Evolutionary conservation across 2,888 invertebrate species (phyloP).

Genomic region (Himalopsyche kuldschensis): DNA sequence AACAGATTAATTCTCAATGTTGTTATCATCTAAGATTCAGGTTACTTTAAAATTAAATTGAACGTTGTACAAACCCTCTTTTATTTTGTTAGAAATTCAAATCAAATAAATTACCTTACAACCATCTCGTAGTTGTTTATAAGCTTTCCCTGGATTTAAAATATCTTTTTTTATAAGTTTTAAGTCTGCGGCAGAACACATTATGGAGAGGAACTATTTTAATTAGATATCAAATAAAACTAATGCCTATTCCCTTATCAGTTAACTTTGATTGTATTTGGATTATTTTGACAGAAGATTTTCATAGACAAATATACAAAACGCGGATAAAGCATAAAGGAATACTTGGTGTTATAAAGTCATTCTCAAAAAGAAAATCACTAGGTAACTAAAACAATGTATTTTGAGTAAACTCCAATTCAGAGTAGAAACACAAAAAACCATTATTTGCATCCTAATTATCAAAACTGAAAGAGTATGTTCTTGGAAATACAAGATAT

Average conservation of each 20-base stretch:
- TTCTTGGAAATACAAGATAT: too few species aligned
- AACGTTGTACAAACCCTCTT: not conserved
- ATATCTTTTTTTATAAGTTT: slow-evolving; percentile 66
- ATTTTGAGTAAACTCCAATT: too few species aligned
- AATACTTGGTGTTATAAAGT: too few species aligned
- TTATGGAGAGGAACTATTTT: not conserved
- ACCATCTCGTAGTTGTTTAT: slow-evolving; percentile 67
- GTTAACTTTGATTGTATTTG: not conserved
- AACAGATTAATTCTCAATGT: not conserved
- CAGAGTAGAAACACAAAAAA: too few species aligned
- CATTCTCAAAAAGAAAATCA: too few species aligned
- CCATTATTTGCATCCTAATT: too few species aligned
- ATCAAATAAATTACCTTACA: slow-evolving; percentile 64
- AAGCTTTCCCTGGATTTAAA: slow-evolving; percentile 68
- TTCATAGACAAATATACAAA: not conserved
- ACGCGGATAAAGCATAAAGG: too few species aligned
- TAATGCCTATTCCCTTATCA: not conserved
- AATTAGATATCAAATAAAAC: not conserved
- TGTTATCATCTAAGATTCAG: too few species aligned
- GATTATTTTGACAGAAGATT: not conserved
- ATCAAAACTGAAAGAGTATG: too few species aligned
- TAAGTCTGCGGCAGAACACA: not conserved
- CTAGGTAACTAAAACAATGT: too few species aligned
- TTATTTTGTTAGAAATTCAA: not conserved
- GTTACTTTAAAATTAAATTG: not conserved